Base-by-base conservation (phyloP, 2,888 invertebrate genomes). In the Pyrocoelia pectoralis region DNA sequence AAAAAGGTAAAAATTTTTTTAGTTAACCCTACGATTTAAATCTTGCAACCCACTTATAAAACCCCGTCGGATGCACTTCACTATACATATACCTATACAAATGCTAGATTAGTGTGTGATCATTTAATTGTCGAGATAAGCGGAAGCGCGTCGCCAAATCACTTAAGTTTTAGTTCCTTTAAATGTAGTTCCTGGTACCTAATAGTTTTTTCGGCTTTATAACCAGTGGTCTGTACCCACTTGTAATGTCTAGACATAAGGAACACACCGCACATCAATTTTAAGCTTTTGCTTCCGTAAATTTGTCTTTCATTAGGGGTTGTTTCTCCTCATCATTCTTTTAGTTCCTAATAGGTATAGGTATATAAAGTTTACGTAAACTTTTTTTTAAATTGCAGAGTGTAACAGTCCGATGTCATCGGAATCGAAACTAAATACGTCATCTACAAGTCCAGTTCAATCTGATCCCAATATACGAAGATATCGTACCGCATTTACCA, bases 401-500 rank as follows among this genome's bases (percentile, higher is more conserved):
- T 83, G 66, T 40, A 49, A 83, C 62, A 74, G 80, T 24, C 84
- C 84, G 70, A 82, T 84, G 2, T 78, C 64, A 12, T 80, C 75
- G 14, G 76, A 76, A 14, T 66, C 67, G 1, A 76, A 75, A 64
- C 29, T 66, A 13, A 72, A 69, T 50, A 53, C 29, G 9, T 68
- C 70, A 18, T 17, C 74, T 66, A 50, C 28, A 2, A 50, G 56
- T 12, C 61, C 63, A 5, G 50, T 66, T 24, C 69, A 68, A 46
- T 82, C 82, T 64, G 89, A 90, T 74, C 88, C 88, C 12, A 89
- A 88, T 72, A 90, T 91, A 72, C 87, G 97, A 62, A 87, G 98
- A 56, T 99, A 99, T 81, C 87, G 99, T 50, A 99, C 98, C 0
- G 98, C 98, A 0, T 99, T 99, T 82, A 96, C 97, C 0, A 84